Evolutionary conservation across 2,113 vertebrate species (phyloP).

Genomic region (Oreochromis aureus): DNA sequence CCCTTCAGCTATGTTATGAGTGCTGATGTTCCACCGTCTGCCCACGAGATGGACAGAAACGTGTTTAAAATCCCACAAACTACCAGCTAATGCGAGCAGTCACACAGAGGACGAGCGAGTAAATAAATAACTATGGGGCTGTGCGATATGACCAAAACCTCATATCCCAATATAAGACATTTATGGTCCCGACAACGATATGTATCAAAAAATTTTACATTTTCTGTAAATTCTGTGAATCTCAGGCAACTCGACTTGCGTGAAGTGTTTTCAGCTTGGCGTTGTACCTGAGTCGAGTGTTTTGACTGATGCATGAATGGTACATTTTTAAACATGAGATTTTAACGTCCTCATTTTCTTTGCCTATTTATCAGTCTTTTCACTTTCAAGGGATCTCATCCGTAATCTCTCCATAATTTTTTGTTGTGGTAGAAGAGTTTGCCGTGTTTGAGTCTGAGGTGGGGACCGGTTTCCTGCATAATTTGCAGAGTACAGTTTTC

Average conservation of each 20-base stretch:
- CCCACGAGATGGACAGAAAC: not conserved
- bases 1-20: not conserved
- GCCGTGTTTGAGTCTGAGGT: no score
- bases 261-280: not conserved
- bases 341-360: no score
- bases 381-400: no score
- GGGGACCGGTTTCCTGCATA: no score
- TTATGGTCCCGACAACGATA: not conserved
- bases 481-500: no score
- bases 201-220: rapidly evolving
- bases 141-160: not conserved
- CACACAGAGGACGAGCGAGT: not conserved
- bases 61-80: not conserved
- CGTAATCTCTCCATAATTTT: no score
- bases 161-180: no score
- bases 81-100: not conserved
- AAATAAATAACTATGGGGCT: not conserved
- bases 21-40: not conserved
- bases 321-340: no score
- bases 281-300: rapidly evolving
- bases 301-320: no score
- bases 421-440: no score
- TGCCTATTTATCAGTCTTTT: no score
- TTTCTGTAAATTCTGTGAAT: not conserved
- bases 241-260: not conserved